Evolutionary conservation across 2,888 invertebrate species (phyloP).

Genomic region (Phengaris arion): DNA sequence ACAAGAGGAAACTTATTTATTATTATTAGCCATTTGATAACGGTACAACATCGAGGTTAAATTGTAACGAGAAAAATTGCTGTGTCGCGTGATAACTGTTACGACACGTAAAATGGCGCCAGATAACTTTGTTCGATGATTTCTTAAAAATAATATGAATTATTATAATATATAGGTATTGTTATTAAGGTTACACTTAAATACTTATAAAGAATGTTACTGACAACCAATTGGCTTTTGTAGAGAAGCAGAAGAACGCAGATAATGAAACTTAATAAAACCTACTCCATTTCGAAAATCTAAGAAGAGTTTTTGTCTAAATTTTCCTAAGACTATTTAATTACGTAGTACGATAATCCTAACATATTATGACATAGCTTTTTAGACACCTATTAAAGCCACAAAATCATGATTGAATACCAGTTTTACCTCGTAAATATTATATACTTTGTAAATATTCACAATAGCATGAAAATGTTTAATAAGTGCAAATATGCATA

Average conservation of each 20-base stretch:
- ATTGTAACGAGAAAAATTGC: slow-evolving; percentile 74
- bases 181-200: no score
- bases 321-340: no score
- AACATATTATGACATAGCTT: neutral
- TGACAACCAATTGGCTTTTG: no score
- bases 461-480: slow-evolving; percentile 13
- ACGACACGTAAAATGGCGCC: slow-evolving; percentile 71
- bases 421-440: neutral
- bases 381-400: neutral
- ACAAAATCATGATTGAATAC: neutral
- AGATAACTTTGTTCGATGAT: slow-evolving; percentile 32
- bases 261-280: no score
- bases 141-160: neutral
- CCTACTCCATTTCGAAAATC: no score
- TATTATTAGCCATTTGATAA: slow-evolving; percentile 73
- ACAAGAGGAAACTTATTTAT: slow-evolving; percentile 57
- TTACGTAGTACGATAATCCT: no score
- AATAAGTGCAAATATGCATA: slow-evolving; percentile 38
- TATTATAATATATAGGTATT: neutral
- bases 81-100: slow-evolving; percentile 71
- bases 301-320: no score
- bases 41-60: slow-evolving; percentile 77
- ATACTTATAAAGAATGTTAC: no score
- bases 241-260: no score
- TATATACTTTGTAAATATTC: neutral